These are phyloP conservation scores for Dipus sagitta DNA, from an alignment of 2,797 vertebrate genomes.

Conservation along the genomic window DNA sequence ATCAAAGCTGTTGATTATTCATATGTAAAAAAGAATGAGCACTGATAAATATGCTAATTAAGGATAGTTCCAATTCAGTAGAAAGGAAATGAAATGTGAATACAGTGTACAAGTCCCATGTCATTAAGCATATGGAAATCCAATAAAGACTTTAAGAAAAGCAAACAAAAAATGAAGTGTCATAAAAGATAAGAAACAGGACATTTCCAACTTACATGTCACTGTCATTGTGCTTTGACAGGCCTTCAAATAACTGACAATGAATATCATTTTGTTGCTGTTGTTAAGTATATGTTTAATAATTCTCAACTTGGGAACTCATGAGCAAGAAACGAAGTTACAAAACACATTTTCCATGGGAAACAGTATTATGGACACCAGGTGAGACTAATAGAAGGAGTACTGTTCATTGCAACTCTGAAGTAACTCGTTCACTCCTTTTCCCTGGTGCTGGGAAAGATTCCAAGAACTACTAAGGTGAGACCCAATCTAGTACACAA, in stretches of 20 bases:
- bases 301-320: neutral
- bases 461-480: neutral
- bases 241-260: neutral
- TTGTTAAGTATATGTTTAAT: neutral
- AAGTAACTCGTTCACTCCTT: neutral
- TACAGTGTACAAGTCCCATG: neutral
- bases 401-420: neutral
- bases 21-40: neutral
- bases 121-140: neutral
- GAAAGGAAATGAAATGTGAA: neutral
- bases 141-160: neutral
- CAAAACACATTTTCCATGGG: neutral
- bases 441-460: neutral
- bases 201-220: neutral
- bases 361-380: neutral
- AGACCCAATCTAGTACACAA: neutral
- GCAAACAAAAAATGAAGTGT: neutral
- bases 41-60: neutral
- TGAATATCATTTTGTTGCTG: neutral
- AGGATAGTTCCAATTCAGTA: neutral
- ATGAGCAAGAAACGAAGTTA: neutral
- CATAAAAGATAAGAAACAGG: neutral
- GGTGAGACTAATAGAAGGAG: neutral
- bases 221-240: neutral
- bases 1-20: neutral